Evolutionary conservation across 1,140 invertebrate genomes (phyloP), one percentile per base, ranked within the genome.

Genomic region (Pararge aegeria): DNA sequence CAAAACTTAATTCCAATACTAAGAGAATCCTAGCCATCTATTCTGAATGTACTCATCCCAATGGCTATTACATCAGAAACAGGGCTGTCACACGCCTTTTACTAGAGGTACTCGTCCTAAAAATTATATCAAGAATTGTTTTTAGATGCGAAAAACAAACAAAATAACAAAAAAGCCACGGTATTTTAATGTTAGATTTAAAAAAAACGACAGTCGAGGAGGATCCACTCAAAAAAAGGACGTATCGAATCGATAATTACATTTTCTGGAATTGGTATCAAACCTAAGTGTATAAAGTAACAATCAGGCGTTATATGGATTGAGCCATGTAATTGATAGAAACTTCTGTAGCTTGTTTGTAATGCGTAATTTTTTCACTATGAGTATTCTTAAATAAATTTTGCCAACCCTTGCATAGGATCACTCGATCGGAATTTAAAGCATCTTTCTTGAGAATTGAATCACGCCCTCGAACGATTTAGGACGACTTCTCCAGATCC

Each of bases 391-490:
- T 9, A 46, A 20, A 15, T 46, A 1, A 7, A 20, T 20, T 13
- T 10, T 46, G 44, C 1, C 44, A 46, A 9, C 44, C 44, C 44
- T 46, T 20, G 24, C 20, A 30, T 55, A 59, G 55, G 58, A 64
- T 61, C 61, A 56, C 50, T 52, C 55, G 55, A 61, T 64, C 42
- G 58, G 62, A 69, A 69, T 69, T 69, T 65, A 62, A 64, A 69
- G 66, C 63, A 62, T 64, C 54, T 64, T 59, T 61, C 57, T 58
- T 58, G 48, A 37, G 57, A 61, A 62, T 69, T 69, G 62, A 60
- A 68, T 64, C 57, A 57, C 57, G 66, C 57, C 51, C 60, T 53
- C 64, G 49, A 67, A 68, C 55, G 64, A 65, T 68, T 68, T 63
- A 48, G 52, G 48, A 59, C 51, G 55, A 59, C 63, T 62, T 60